A percentile compares a stretch with the other conserved stretches of the same genome.
phyloP scores from a whole-genome alignment of 2,113 vertebrate genomes.

The Dinomys branickii region DNA sequence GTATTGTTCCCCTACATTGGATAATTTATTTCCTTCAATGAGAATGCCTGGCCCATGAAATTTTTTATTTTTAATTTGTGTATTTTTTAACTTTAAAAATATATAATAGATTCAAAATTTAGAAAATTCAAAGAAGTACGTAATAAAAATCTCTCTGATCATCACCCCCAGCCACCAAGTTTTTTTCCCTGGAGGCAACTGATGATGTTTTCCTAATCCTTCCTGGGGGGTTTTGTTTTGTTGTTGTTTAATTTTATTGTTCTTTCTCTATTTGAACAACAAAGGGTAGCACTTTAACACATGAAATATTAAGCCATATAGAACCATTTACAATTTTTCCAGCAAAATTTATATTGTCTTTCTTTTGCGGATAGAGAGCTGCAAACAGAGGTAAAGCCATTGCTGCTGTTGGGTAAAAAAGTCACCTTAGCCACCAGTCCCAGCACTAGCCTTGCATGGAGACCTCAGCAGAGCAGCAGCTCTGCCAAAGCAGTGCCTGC shows the following conservation, averaged over 20 bases:
- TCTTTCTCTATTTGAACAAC: not conserved
- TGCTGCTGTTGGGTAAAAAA: not conserved
- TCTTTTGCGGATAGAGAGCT: not conserved
- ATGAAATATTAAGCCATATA: not conserved
- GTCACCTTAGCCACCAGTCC: accelerated
- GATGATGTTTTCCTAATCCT: not conserved
- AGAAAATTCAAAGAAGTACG: not conserved
- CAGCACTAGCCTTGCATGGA: accelerated
- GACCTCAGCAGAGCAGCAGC: too few relatives aligned
- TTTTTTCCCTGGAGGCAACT: not conserved
- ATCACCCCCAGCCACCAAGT: not conserved
- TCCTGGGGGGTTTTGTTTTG: not conserved
- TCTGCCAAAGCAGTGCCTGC: accelerated
- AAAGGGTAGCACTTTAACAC: not conserved
- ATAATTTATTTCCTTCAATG: not conserved
- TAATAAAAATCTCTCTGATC: not conserved
- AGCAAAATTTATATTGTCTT: not conserved
- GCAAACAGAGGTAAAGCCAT: not conserved
- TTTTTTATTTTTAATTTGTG: not conserved
- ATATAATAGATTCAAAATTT: not conserved
- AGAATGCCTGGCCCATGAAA: not conserved
- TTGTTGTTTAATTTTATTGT: not conserved
- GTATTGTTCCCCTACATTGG: not conserved
- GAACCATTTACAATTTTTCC: not conserved
- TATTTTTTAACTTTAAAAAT: constrained; percentile 26